Base-by-base conservation (phyloP, 2,797 vertebrate species). In the Diplodus puntazzo region DNA sequence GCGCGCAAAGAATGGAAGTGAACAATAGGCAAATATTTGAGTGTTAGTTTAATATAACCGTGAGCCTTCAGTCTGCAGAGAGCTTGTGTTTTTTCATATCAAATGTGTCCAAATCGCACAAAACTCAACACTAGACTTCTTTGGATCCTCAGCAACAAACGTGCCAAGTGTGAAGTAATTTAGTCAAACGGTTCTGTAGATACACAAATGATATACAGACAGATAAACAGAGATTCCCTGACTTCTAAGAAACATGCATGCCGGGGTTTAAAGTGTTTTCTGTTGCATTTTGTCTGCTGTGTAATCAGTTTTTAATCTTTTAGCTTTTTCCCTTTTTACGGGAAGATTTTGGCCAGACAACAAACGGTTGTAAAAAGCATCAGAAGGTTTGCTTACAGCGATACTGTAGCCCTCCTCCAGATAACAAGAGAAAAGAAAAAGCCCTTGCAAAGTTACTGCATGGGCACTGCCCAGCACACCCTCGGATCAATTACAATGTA, bases 401-500 rank as follows among this genome's bases (percentile, higher is more conserved):
- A 69, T 46, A 73, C 70, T 48, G 66, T 69, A 77, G 85, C 75
- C 64, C 78, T 78, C 65, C 66, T 76, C 49, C 76, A 82, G 88
- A 91, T 83, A 87, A 88, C 73, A 77, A 63, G 80, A 67, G 62
- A 64, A 79, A 73, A 66, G 53, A 25, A 81, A 81, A 87, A 5
- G 67, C 69, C 72, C 52, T 69, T 73, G 67, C 73, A 83, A 87
- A 91, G 85, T 89, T 89, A 85, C 74, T 83, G 89, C 91, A 61
- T 20, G 78, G 73, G 75, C 81, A 68, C 54, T 74, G 75, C 78
- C 87, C 79, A 75, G 73, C 80, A 78, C 84, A 77, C 70, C 80
- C 84, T 55, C 64, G 79, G 89, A 94, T 94, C 92, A 93, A 93
- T 94, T 93, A 91, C 91, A 92, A 94, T 92, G 92, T 90, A 92